Evolutionary conservation across 2,113 vertebrate genomes (phyloP).

Genomic region (Piaya cayana): DNA sequence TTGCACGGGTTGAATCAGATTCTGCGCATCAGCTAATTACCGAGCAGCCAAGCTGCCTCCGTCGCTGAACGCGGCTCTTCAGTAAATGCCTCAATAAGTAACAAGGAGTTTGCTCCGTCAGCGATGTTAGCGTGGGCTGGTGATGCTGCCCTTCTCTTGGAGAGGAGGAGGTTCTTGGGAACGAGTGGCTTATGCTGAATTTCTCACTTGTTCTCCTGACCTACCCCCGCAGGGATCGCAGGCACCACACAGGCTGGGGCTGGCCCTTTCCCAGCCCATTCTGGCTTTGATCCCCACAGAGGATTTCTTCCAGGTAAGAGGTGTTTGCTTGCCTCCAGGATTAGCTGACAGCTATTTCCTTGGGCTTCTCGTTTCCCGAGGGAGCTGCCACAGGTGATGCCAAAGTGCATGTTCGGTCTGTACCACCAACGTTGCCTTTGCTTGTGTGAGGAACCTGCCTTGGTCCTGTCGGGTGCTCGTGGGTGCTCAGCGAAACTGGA

Average conservation of each 20-base stretch:
- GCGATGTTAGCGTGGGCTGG: not conserved
- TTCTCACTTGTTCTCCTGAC: not conserved
- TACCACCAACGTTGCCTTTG: not conserved
- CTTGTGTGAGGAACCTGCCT: not conserved
- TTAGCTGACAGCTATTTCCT: not conserved
- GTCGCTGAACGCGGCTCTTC: not conserved
- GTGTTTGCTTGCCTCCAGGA: not conserved
- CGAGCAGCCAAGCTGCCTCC: not conserved
- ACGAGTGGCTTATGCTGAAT: accelerated
- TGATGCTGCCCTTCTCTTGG: accelerated
- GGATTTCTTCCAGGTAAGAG: not conserved
- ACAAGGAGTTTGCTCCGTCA: not conserved
- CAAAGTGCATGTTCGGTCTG: accelerated
- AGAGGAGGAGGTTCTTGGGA: not conserved
- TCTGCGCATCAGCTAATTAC: not conserved
- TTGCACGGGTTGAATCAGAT: no score
- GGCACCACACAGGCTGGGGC: not conserved
- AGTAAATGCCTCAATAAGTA: not conserved
- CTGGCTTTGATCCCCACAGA: not conserved
- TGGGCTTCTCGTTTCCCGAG: accelerated
- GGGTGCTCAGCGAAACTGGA: not conserved
- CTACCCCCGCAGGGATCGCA: not conserved
- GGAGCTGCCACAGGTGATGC: not conserved
- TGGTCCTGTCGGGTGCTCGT: accelerated
- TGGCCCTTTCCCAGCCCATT: not conserved